Evolutionary conservation across 2,888 invertebrate species (phyloP), one percentile per base, ranked within the genome.

Genomic region (Tethea ocularis): DNA sequence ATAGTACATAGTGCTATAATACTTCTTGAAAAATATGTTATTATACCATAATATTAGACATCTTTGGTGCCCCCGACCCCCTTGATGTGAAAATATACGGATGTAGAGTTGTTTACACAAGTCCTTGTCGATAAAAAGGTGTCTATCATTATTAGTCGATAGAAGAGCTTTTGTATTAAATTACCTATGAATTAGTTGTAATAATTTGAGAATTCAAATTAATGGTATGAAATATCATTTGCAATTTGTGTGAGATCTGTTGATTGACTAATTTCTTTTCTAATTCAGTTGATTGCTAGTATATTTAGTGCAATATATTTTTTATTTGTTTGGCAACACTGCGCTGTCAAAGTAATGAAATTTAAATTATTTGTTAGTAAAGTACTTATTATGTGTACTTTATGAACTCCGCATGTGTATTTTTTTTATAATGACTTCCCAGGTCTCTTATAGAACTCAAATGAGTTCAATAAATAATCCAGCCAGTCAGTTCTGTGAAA

Each of bases 141-240:
- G 17, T 41, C 41, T 41, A 41, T 41, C 15, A 41, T 41, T 41
- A 41, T 2, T 41, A 41, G n/a, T 41, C 41, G 41, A 6, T 46
- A 7, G 20, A 46, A 51, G 51, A 60, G 61, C 55, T 63, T 57
- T 58, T 70, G 57, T 63, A 57, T 61, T 61, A 57, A 57, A 63
- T 52, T 66, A 69, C 59, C 61, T 62, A 63, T 69, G 58, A 59
- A 57, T 66, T 61, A 62, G 63, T 63, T 64, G 56, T 69, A 52
- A 67, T 46, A 46, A 46, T 46, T 46, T 46, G 20, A 20, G n/a
- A 46, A 46, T n/a, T 74, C 70, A 82, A 81, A 82, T 87, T 88
- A 87, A 89, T 89, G 88, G 82, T 89, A 90, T 90, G 68, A 77
- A 74, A 91, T 91, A 89, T 89, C 89, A 88, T 88, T 86, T 89